Evolutionary conservation across 2,888 invertebrate genomes (phyloP).

Genomic region (Nomada fucata): DNA sequence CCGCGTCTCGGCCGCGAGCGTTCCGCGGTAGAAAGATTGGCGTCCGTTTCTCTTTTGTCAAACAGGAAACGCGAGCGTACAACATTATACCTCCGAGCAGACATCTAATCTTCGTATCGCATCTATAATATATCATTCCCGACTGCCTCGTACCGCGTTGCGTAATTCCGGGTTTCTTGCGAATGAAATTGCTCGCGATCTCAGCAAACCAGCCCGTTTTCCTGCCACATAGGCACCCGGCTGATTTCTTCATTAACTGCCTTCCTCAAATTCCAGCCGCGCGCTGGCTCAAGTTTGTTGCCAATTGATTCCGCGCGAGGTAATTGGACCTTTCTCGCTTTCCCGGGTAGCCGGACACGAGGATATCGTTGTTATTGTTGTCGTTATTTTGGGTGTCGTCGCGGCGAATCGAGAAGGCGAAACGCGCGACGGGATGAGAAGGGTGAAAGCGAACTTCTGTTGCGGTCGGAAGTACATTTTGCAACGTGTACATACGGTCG

Average conservation of each 20-base stretch:
- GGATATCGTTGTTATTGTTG: too few relatives aligned
- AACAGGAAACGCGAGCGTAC: constrained; percentile 51
- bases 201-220: constrained; percentile 40
- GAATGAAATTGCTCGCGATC: constrained; percentile 57
- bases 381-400: too few relatives aligned
- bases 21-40: not conserved
- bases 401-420: too few relatives aligned
- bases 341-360: not conserved
- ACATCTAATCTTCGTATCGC: constrained; percentile 57
- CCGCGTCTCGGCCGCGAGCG: not conserved
- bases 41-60: constrained; percentile 51
- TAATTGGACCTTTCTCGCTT: not conserved
- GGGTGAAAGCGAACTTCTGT: too few relatives aligned
- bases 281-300: not conserved
- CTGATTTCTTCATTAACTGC: constrained; percentile 55
- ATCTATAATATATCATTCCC: constrained; percentile 62
- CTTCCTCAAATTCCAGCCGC: constrained; percentile 19
- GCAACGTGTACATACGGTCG: too few relatives aligned
- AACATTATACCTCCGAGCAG: constrained; percentile 54
- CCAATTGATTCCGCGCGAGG: not conserved
- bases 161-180: constrained; percentile 64
- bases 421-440: too few relatives aligned
- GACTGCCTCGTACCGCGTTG: constrained; percentile 51
- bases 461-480: too few relatives aligned
- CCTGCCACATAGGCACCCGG: constrained; percentile 6